phyloP scores from a whole-genome alignment of 92 coral and sea anemone genomes.

The Blastomussa wellsi region DNA sequence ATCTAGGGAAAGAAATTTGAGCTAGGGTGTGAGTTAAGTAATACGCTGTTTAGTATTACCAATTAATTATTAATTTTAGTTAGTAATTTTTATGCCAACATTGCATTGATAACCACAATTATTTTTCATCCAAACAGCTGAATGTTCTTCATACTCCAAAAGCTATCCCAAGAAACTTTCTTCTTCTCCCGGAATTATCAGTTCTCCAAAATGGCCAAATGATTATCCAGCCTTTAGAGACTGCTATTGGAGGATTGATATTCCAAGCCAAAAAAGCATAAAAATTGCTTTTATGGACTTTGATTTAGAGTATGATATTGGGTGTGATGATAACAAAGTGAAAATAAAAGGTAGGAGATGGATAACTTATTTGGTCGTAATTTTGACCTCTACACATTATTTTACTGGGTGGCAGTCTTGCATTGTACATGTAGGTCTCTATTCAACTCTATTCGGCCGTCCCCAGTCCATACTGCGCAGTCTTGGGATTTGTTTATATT shows the following conservation, averaged over 20 bases:
- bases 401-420: too few relatives aligned
- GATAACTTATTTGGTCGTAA: too few relatives aligned
- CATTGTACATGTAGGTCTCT: too few relatives aligned
- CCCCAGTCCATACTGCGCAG: too few relatives aligned
- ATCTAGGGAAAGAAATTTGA: too few relatives aligned
- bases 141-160: not conserved
- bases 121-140: not conserved
- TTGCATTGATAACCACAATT: not conserved
- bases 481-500: too few relatives aligned
- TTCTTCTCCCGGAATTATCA: not conserved
- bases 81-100: too few relatives aligned
- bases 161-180: not conserved
- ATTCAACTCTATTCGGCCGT: too few relatives aligned
- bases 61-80: too few relatives aligned
- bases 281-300: constrained; percentile 84
- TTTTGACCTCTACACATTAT: too few relatives aligned
- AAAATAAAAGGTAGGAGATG: constrained; percentile 70
- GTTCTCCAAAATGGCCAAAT: constrained; percentile 34
- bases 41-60: too few relatives aligned
- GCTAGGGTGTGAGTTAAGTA: too few relatives aligned
- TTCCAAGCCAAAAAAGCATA: constrained; percentile 16
- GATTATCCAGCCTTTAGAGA: not conserved
- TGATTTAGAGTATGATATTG: constrained; percentile 28
- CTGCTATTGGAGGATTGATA: constrained; percentile 65
- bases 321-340: constrained; percentile 65